Evolutionary conservation across 2,797 vertebrate genomes (phyloP).

Genomic region (Hypotaenidia okinawae): DNA sequence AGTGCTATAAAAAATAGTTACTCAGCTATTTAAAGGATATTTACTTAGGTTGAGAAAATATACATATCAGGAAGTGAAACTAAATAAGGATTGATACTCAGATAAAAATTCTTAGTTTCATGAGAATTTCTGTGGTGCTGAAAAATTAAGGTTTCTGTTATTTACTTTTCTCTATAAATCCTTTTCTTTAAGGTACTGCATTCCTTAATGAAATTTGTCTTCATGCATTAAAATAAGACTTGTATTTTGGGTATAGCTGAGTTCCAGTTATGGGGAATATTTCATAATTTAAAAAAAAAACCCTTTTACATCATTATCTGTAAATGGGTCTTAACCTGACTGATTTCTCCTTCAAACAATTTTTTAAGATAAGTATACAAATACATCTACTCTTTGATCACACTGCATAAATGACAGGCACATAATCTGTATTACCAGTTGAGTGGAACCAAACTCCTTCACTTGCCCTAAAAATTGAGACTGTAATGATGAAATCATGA

Average conservation of each 20-base stretch:
- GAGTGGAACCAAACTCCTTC: slow-evolving; percentile 79
- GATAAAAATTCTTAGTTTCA: background rate
- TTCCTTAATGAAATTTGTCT: slow-evolving; percentile 34
- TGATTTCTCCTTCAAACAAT: slow-evolving; percentile 70
- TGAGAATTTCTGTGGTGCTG: background rate
- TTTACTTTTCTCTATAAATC: background rate
- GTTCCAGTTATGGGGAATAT: slow-evolving; percentile 3
- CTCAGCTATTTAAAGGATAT: background rate
- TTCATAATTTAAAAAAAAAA: slow-evolving; percentile 27
- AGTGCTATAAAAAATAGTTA: background rate
- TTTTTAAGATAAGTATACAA: slow-evolving; percentile 76
- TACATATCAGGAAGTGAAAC: background rate
- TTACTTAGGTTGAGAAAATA: background rate
- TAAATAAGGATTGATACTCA: background rate
- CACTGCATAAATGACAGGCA: slow-evolving; percentile 57
- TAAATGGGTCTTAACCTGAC: slow-evolving; percentile 67
- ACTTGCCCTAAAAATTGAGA: slow-evolving; percentile 74
- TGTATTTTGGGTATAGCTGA: background rate
- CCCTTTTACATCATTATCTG: slow-evolving; percentile 64
- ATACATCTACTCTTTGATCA: slow-evolving; percentile 71
- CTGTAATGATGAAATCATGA: slow-evolving; percentile 76
- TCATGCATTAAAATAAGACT: slow-evolving; percentile 13
- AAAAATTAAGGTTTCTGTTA: slow-evolving; percentile 4
- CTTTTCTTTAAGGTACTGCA: background rate
- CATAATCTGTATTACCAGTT: slow-evolving; percentile 72